Evolutionary conservation across 2,797 vertebrate species (phyloP), one percentile per base, ranked within the genome.

Genomic region (Platalea minor): DNA sequence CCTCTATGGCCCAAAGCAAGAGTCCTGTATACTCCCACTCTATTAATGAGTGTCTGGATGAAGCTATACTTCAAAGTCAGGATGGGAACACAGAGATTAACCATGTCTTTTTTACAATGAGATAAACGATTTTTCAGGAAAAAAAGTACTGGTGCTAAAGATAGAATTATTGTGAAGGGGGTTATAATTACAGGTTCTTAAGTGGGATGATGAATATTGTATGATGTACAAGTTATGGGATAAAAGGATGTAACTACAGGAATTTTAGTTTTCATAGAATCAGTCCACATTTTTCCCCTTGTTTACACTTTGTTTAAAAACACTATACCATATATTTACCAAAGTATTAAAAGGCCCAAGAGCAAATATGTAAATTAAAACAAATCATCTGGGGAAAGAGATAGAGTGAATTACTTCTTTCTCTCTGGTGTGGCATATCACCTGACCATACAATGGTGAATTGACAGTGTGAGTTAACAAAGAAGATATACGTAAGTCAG

Each of bases 401-500:
- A 54, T 4, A 61, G 16, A 50, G 15, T 57, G 56, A 94, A 61
- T 76, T 86, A 73, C 11, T 80, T 80, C 39, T 82, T 82, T 85
- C 50, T 82, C 59, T 95, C 67, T 95, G 23, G 9, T 85, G 51
- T 85, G 86, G 57, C 43, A 29, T 63, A 80, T 95, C 80, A 75
- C n/a, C 33, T 86, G 41, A 54, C 37, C 57, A 63, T 69, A 72
- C 11, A 83, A 39, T 19, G 21, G 77, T 54, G 48, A 95, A 93
- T 33, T 95, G 51, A 76, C 28, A 86, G 31, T 41, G 24, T 56
- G 89, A 85, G 43, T 77, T 93, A 89, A 95, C 85, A 94, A 93
- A 90, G 21, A 79, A 81, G 14, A 46, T 37, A 91, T 45, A 73
- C 24, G 8, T 68, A 91, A 86, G 61, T 94, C 87, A 95, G 88